Evolutionary conservation across 2,113 vertebrate genomes (phyloP).

Genomic region (Oryzias curvinotus): DNA sequence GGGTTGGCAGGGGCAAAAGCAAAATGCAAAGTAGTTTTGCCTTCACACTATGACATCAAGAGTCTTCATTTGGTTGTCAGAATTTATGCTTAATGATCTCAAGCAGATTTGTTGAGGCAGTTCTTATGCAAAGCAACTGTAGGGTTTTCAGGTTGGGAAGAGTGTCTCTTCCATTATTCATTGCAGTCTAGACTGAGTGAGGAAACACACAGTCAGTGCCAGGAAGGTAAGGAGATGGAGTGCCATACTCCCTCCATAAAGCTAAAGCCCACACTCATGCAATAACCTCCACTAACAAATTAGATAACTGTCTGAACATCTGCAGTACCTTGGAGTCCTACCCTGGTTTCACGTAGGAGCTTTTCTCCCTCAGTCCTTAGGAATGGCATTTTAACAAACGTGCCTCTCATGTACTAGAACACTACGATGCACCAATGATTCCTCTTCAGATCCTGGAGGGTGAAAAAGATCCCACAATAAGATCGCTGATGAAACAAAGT

Average conservation of each 20-base stretch:
- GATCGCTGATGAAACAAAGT: neutral
- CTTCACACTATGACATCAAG: conserved; percentile 17
- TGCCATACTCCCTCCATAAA: conserved; percentile 39
- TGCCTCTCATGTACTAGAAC: neutral
- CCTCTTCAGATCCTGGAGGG: no score
- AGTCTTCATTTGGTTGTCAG: conserved; percentile 43
- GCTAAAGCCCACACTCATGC: conserved; percentile 29
- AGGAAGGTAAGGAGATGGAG: conserved; percentile 54
- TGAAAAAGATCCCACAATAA: neutral
- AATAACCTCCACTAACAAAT: conserved; percentile 28
- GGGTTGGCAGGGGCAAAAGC: conserved; percentile 36
- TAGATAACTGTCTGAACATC: conserved; percentile 36
- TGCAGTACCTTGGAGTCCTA: conserved; percentile 39
- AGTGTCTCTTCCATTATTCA: conserved; percentile 71
- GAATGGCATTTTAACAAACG: conserved; percentile 10
- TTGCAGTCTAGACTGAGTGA: conserved; percentile 58
- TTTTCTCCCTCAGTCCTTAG: conserved; percentile 43
- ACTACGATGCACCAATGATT: neutral
- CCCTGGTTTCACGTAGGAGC: conserved; percentile 28
- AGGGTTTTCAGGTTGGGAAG: conserved; percentile 52
- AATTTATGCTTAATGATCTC: conserved; percentile 61
- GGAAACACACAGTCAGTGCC: conserved; percentile 63
- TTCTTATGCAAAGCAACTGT: conserved; percentile 64
- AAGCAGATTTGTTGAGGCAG: conserved; percentile 48
- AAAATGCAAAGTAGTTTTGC: no score